phyloP scores from a whole-genome alignment of 2,888 invertebrate genomes.

The Carpatolechia fugitivella region DNA sequence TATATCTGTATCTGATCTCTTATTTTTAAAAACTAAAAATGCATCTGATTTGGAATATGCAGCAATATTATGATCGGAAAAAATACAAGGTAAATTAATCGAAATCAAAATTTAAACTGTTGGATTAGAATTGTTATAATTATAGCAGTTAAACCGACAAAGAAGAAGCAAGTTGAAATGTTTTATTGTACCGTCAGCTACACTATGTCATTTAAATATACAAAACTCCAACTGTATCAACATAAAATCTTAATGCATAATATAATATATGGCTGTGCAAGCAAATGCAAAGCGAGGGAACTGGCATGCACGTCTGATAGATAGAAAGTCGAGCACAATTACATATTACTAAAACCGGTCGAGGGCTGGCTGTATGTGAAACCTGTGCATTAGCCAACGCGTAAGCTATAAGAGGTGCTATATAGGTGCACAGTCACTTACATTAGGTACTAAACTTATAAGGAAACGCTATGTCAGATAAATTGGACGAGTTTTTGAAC shows the following conservation, averaged over 20 bases:
- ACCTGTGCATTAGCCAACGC: slow-evolving; percentile 37
- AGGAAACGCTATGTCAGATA: background rate
- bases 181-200: background rate
- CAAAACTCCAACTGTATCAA: background rate
- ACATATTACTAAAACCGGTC: slow-evolving; percentile 43
- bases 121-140: too few relatives aligned
- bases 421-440: background rate
- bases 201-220: background rate
- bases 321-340: slow-evolving; percentile 64
- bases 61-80: too few relatives aligned
- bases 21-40: too few relatives aligned
- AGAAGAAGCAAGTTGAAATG: too few relatives aligned
- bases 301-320: slow-evolving; percentile 33
- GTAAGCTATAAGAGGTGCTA: slow-evolving; percentile 1
- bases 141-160: slow-evolving; percentile 5
- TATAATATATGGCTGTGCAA: slow-evolving; percentile 19
- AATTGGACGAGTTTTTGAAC: background rate
- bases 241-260: slow-evolving; percentile 16
- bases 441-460: background rate
- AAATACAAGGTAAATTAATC: too few relatives aligned
- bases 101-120: too few relatives aligned
- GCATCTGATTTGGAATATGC: too few relatives aligned
- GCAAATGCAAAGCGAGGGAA: slow-evolving; percentile 18
- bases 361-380: slow-evolving; percentile 38
- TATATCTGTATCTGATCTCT: too few relatives aligned